Conservation (phyloP, 2,888 invertebrate species). For the Adelognathus sp. region DNA sequence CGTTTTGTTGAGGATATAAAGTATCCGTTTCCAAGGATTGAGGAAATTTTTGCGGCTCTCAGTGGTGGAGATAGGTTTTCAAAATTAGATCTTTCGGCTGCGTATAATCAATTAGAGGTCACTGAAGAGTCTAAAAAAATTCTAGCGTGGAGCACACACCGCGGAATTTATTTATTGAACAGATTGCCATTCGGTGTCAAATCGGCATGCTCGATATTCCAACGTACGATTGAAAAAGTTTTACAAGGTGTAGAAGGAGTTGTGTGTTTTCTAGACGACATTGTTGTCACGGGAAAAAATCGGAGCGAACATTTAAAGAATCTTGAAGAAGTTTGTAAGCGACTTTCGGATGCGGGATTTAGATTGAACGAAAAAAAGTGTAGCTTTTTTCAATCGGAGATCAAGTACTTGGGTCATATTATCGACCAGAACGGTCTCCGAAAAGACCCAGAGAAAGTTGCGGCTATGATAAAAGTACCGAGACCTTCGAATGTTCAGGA, state of each 20-base stretch:
- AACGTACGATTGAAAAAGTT: slow-evolving; percentile 70
- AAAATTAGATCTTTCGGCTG: slow-evolving; percentile 69
- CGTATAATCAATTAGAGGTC: slow-evolving; percentile 74
- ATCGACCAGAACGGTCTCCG: no score
- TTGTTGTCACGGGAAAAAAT: slow-evolving; percentile 65
- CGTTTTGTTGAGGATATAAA: slow-evolving; percentile 64
- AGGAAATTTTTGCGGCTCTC: slow-evolving; percentile 65
- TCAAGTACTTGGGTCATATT: no score
- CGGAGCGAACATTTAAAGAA: slow-evolving; percentile 63
- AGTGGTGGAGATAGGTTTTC: slow-evolving; percentile 58
- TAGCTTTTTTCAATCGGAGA: slow-evolving; percentile 60
- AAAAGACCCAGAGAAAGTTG: no score
- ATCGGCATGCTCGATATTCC: slow-evolving; percentile 76
- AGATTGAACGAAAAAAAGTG: slow-evolving; percentile 70
- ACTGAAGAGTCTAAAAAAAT: slow-evolving; percentile 66
- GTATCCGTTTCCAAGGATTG: slow-evolving; percentile 68
- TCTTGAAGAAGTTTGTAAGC: slow-evolving; percentile 62
- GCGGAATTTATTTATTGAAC: slow-evolving; percentile 62
- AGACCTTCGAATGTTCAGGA: no score
- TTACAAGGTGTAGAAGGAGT: slow-evolving; percentile 62
- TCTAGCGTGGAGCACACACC: slow-evolving; percentile 70
- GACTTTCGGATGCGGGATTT: slow-evolving; percentile 64
- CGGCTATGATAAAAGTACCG: no score
- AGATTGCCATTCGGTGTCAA: slow-evolving; percentile 73
- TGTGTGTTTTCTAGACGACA: slow-evolving; percentile 68